These are phyloP conservation scores for Lysiphlebus fabarum DNA, from an alignment of 1,140 invertebrate species.

Conservation along the genomic window DNA sequence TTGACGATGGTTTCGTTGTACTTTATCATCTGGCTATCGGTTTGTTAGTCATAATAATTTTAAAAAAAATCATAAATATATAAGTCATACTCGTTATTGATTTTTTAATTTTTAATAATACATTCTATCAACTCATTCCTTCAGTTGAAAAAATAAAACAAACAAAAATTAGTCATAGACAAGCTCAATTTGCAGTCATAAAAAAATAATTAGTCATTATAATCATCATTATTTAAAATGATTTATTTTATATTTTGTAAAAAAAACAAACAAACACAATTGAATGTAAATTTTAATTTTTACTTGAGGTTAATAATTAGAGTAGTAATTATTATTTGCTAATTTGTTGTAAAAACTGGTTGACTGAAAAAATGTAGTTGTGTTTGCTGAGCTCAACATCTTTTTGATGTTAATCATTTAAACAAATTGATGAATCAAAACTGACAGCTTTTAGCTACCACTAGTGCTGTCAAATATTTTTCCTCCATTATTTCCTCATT, in stretches of 20 bases:
- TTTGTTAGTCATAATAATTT: constrained; percentile 41
- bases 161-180: constrained; percentile 2
- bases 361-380: no score
- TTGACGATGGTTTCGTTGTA: constrained; percentile 54
- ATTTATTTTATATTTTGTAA: background rate
- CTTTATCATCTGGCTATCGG: constrained; percentile 40
- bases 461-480: no score
- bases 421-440: no score
- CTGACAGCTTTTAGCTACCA: no score
- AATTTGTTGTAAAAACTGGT: no score
- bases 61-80: constrained; percentile 17
- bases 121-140: constrained; percentile 11
- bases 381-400: no score
- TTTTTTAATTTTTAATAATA: no score
- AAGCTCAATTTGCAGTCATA: constrained; percentile 18
- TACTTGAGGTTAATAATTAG: no score
- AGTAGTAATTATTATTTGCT: no score
- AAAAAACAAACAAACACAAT: no score
- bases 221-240: constrained; percentile 3
- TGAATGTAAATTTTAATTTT: constrained; percentile 2
- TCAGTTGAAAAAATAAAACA: background rate
- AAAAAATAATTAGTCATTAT: constrained; percentile 2
- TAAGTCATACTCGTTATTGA: background rate
- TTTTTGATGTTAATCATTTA: no score
- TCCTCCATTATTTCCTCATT: no score